Base-by-base conservation (phyloP, 1,140 invertebrate species). In the Drosophila sturtevanti region DNA sequence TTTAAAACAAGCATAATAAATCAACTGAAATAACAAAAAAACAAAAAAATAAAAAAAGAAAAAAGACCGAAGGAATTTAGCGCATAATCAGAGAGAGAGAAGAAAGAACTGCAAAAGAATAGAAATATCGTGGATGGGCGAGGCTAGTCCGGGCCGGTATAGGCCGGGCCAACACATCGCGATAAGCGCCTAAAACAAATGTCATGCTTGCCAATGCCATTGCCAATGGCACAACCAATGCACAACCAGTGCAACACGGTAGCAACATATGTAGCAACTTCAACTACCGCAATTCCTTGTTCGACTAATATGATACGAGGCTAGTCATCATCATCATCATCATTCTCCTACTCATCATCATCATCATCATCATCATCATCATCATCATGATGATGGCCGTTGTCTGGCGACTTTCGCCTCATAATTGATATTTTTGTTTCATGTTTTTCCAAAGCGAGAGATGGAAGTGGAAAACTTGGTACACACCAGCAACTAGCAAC, bases 351-450 rank as follows among this genome's bases (percentile, higher is more conserved):
- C 51, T 41, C 78, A 68, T 72, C 76, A 67, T 68, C 62, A 18
- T 44, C 14, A 16, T 44, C 38, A 16, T 44, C 61, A 56, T 41
- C 78, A 68, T 72, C 76, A 67, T 68, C 62, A 21, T 58, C 66
- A 22, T 63, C 51, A 3, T 63, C n/a, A n/a, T 61, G 14, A 6
- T 6, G 4, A 10, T 62, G 4, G 27, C 75, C 44, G 67, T 77
- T 12, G 73, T 68, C 72, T 70, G 73, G 74, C 74, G 74, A 77
- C 82, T 87, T 87, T 89, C 72, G 84, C 79, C 72, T 87, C 84
- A 87, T 87, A 87, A 87, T 87, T 87, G 84, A 87, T 87, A 87
- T 87, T 87, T 87, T 89, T 86, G 82, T 86, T 87, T 85, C 66
- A 66, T 77, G 72, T 74, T 73, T 72, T 31, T 51, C n/a, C n/a